These are phyloP conservation scores for Xenopus tropicalis DNA, from an alignment of 2,113 vertebrate genomes.

Conservation along the genomic window DNA sequence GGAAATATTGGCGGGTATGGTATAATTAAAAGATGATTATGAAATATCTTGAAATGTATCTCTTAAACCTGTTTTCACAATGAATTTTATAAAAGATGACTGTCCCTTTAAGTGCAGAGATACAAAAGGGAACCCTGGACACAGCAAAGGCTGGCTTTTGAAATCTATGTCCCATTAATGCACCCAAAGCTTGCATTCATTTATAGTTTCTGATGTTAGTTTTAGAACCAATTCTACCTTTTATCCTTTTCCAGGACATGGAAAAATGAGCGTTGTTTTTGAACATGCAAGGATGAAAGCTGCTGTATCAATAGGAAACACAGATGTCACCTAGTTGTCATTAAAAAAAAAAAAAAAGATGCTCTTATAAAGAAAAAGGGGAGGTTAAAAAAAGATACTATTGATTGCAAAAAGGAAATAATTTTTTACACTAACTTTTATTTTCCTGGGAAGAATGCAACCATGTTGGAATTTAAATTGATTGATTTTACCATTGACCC, in stretches of 20 bases:
- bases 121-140: too few species aligned
- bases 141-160: background rate
- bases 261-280: background rate
- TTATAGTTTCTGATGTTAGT: background rate
- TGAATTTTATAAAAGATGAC: too few species aligned
- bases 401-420: constrained; percentile 29
- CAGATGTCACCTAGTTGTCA: background rate
- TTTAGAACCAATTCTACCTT: background rate
- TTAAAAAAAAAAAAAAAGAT: constrained; percentile 16
- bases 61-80: too few species aligned
- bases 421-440: constrained; percentile 47
- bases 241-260: background rate
- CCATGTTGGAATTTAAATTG: constrained; percentile 48
- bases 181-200: constrained; percentile 1
- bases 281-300: constrained; percentile 1
- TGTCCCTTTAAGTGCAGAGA: too few species aligned
- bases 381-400: constrained; percentile 20
- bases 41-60: too few species aligned
- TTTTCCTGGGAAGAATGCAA: constrained; percentile 44
- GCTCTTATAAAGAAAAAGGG: background rate
- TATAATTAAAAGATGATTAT: too few species aligned
- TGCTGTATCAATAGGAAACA: background rate
- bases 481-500: constrained; percentile 40
- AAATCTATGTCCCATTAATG: background rate
- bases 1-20: too few species aligned